phyloP scores from a whole-genome alignment of 1,140 invertebrate genomes.

The Pseudomyrmex sp. region DNA sequence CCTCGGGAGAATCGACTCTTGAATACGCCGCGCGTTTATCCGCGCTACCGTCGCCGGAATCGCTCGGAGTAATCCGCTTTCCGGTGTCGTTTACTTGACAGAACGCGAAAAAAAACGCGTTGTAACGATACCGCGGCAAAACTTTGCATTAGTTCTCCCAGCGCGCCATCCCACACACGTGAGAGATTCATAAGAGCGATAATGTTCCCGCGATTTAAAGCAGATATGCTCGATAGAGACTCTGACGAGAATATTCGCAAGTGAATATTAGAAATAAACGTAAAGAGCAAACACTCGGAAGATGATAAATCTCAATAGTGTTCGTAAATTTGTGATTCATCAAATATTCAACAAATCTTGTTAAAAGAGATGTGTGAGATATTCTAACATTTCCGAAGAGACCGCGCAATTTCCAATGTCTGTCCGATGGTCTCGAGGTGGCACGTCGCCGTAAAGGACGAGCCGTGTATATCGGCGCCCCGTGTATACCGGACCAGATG shows the following conservation, averaged over 20 bases:
- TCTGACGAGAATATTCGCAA: not conserved
- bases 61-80: conserved; percentile 68
- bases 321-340: too few species aligned
- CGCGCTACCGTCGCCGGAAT: conserved; percentile 60
- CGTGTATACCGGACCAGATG: conserved; percentile 59
- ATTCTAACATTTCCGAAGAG: not conserved
- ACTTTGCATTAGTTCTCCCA: not conserved
- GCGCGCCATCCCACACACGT: not conserved
- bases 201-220: conserved; percentile 2
- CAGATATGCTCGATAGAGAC: not conserved
- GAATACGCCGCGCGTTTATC: conserved; percentile 40
- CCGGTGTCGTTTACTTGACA: conserved; percentile 68
- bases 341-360: not conserved
- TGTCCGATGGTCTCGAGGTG: conserved; percentile 4
- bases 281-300: too few species aligned
- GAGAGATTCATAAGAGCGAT: not conserved
- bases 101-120: conserved; percentile 12
- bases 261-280: not conserved
- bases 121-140: conserved; percentile 8
- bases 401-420: conserved; percentile 26
- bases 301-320: too few species aligned
- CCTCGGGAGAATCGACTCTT: conserved; percentile 50
- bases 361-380: not conserved
- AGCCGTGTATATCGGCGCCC: conserved; percentile 17
- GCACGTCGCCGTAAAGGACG: conserved; percentile 62